Evolutionary conservation across 2,797 vertebrate species (phyloP).

Genomic region (Eupleurogrammus muticus): DNA sequence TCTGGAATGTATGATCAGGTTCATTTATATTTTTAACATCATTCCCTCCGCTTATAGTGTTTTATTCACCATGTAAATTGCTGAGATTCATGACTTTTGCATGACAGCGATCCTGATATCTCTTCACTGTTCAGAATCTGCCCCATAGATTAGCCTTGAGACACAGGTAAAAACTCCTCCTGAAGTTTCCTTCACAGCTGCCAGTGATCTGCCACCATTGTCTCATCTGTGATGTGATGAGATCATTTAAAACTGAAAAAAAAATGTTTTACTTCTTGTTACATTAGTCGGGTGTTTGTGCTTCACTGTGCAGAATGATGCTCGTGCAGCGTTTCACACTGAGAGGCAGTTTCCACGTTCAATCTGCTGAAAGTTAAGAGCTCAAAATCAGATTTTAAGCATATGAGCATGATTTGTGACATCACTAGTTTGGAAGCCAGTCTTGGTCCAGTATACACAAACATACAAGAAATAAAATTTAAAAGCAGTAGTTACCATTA

Average conservation of each 20-base stretch:
- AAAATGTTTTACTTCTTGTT: neutral
- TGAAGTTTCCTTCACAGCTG: neutral
- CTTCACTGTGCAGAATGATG: too few relatives aligned
- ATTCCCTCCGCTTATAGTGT: neutral
- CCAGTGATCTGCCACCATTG: neutral
- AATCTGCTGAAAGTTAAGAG: too few relatives aligned
- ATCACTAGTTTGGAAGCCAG: too few relatives aligned
- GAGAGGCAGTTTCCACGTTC: too few relatives aligned
- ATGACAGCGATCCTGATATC: neutral
- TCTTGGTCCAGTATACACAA: too few relatives aligned
- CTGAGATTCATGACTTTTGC: slow-evolving; percentile 10
- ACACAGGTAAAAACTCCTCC: neutral
- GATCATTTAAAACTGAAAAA: neutral
- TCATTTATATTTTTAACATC: neutral
- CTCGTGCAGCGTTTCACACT: too few relatives aligned
- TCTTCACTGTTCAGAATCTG: neutral
- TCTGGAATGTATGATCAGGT: neutral
- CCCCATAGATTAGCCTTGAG: neutral
- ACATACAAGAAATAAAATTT: too few relatives aligned
- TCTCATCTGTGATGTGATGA: neutral
- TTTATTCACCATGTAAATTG: neutral
- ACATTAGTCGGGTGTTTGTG: neutral
- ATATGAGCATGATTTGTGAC: too few relatives aligned
- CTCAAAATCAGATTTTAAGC: neutral
- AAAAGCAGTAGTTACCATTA: too few relatives aligned